Evolutionary conservation across 2,797 vertebrate species (phyloP).

Genomic region (Falco biarmicus): DNA sequence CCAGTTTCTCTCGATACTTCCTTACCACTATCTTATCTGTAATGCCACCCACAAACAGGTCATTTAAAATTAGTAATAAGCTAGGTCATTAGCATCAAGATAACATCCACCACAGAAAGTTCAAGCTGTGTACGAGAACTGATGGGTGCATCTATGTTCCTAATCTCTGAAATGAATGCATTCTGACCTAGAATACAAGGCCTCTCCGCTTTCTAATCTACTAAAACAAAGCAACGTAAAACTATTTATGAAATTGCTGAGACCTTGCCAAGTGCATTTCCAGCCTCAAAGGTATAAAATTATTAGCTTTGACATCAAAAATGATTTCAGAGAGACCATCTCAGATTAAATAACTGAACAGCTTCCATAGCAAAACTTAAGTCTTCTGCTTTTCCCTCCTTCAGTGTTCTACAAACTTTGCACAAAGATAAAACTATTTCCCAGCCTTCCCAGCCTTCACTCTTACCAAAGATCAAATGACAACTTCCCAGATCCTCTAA

Average conservation of each 20-base stretch:
- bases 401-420: not conserved
- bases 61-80: not conserved
- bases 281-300: not conserved
- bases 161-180: not conserved
- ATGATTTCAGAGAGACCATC: not conserved
- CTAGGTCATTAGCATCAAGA: not conserved
- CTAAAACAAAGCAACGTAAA: not conserved
- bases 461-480: not conserved
- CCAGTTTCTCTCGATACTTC: not conserved
- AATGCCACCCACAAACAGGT: not conserved
- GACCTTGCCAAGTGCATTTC: not conserved
- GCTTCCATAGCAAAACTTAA: not conserved
- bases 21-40: not conserved
- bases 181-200: not conserved
- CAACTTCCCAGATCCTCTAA: not conserved
- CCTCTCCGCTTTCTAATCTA: not conserved
- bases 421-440: not conserved
- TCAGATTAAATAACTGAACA: not conserved
- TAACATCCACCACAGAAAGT: not conserved
- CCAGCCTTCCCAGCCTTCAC: not conserved
- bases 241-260: not conserved
- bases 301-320: not conserved
- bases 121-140: not conserved
- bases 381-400: not conserved
- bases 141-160: not conserved